Base-by-base conservation (phyloP, 2,888 invertebrate genomes). In the Trichogramma dendrolimi region DNA sequence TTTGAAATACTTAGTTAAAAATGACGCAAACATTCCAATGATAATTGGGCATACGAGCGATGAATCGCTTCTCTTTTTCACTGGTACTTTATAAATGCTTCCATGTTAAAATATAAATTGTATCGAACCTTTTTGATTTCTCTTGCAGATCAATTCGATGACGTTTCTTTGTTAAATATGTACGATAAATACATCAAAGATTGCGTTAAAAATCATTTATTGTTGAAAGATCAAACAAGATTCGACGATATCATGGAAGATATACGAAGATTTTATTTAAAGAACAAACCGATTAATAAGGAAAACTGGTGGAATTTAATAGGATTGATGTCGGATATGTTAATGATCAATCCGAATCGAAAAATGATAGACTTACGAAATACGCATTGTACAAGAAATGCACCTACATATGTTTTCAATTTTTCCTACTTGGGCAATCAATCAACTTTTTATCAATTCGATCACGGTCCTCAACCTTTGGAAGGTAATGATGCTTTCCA, bases 371-470 rank as follows among this genome's bases (percentile, higher is more conserved):
- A 63, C 11, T 8, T 53, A 4, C 57, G 63, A 47, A 63, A 60
- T 7, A 43, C 44, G 6, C 41, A 55, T 38, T 27, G 27, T 27
- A 27, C 27, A 27, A 54, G 60, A 4, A 46, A 8, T 5, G 57
- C 81, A 10, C 81, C 83, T 0, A 79, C 85, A 0, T 86, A 82
- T 69, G 83, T 85, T 40, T 86, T 85, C 67, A 81, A 83, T 50
- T 85, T 86, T 70, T 76, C 83, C 2, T 85, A 83, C 66, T 42
- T 53, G n/a, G 63, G 60, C 2, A 39, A 60, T 2, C 46, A 63
- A 41, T 46, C 51, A 2, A 60, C 63, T 4, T 40, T 63, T 4
- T 63, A 57, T 11, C 44, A 54, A 3, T 60, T 40, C 38, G 57
- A 63, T 40, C 7, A 58, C 7, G 60, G 63, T 1, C 53, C 46